Base-by-base conservation (phyloP, 1,140 invertebrate species). In the Magallana angulata region DNA sequence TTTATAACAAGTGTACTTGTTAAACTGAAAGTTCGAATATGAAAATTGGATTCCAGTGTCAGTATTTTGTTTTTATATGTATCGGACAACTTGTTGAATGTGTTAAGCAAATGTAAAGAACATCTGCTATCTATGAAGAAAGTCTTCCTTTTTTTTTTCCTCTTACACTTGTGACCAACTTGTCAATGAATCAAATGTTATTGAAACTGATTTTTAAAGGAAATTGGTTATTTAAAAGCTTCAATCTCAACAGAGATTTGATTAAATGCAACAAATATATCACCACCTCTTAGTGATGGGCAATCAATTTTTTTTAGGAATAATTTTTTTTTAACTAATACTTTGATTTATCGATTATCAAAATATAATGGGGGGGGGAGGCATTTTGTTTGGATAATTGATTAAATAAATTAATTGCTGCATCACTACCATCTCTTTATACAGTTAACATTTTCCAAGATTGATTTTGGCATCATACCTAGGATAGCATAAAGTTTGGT, bases 11-110 rank as follows among this genome's bases (percentile, higher is more conserved):
- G 60, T 62, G 60, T n/a, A 62, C 60, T 62, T 62, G 60, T 62
- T 62, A 62, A 62, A 62, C 60, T 62, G 60, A 62, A 62, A 62
- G 60, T 62, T 62, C n/a, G 60, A 62, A 62, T 62, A 62, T 62
- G 60, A 62, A 62, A 62, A 62, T 62, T 62, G 60, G 60, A 62
- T 62, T 62, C 60, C 60, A 62, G 60, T 62, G 60, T 62, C 60
- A 62, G 60, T 62, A 62, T 62, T 62, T 62, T 62, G 60, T 62
- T 62, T 62, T 62, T 62, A 62, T 62, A 62, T 62, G 60, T 62
- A 62, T 62, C 60, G 60, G 60, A 16, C 60, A 62, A 62, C 60
- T 62, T 62, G 60, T 62, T 62, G 60, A 62, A 62, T 62, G 60
- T 62, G 60, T 62, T 62, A 62, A 62, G 60, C 60, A 62, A 62